Conservation (phyloP, 2,113 vertebrate species). For the Athene noctua region DNA sequence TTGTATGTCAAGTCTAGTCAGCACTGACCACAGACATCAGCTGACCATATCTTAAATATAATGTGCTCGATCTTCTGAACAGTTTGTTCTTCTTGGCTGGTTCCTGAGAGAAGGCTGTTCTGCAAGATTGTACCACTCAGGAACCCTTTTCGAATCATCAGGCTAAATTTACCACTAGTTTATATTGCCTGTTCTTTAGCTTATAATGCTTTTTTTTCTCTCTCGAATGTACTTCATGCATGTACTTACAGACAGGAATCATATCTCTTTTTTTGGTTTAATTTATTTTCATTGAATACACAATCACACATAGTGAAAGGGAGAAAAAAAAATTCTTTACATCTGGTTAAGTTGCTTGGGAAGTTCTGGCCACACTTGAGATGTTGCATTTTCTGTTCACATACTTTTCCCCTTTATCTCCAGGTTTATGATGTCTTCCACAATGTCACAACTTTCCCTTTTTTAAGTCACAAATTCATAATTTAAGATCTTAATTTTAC, state of each 20-base stretch:
- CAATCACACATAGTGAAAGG: accelerated
- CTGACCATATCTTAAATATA: not conserved
- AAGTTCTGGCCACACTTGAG: not conserved
- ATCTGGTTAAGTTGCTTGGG: no score
- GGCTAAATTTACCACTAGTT: not conserved
- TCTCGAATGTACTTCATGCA: not conserved
- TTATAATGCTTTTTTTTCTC: not conserved
- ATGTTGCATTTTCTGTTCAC: not conserved
- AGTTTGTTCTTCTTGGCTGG: not conserved
- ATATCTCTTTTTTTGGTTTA: not conserved
- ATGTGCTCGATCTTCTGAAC: accelerated
- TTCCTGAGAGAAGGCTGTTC: not conserved
- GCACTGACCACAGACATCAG: not conserved
- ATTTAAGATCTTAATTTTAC: not conserved
- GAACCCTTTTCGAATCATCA: not conserved
- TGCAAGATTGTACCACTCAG: not conserved
- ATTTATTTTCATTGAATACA: not conserved
- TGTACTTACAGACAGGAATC: not conserved
- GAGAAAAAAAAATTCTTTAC: no score
- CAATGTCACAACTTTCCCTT: not conserved
- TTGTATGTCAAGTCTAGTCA: not conserved
- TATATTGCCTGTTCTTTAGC: not conserved
- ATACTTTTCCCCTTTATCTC: not conserved
- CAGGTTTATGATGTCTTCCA: not conserved
- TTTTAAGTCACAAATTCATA: not conserved